Percentiles rank a stretch among this genome's conserved stretches.
phyloP scores from a whole-genome alignment of 2,113 vertebrate genomes.

The Gavia stellata region DNA sequence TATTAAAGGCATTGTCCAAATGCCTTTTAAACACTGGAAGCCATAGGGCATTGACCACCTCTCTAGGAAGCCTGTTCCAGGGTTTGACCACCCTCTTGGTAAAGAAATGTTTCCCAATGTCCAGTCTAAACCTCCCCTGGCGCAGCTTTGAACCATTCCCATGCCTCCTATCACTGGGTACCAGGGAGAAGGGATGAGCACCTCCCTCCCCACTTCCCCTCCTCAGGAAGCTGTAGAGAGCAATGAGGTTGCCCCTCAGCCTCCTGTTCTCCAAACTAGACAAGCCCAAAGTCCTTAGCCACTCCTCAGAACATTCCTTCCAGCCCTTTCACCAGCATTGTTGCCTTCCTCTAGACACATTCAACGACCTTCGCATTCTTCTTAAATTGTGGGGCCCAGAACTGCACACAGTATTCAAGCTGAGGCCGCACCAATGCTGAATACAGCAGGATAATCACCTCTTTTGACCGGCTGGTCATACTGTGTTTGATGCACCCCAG shows the following conservation, averaged over 20 bases:
- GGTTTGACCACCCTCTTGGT: not conserved
- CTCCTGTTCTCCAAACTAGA: not conserved
- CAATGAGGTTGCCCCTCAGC: not conserved
- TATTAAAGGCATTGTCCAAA: not conserved
- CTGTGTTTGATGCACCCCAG: not conserved
- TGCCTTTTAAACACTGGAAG: not conserved
- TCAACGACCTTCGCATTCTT: not conserved
- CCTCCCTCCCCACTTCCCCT: not conserved
- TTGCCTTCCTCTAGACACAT: not conserved
- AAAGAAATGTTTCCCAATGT: not conserved
- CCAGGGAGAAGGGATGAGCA: not conserved
- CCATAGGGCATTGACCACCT: fast-evolving
- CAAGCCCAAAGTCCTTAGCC: not conserved
- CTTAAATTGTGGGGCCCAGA: not conserved
- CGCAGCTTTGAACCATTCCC: not conserved
- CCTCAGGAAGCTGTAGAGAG: not conserved
- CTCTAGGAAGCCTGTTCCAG: not conserved
- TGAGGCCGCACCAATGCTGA: not conserved
- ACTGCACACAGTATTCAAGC: not conserved
- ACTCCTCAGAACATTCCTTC: not conserved
- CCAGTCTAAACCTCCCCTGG: not conserved
- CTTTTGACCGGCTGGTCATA: not conserved
- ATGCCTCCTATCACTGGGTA: fast-evolving
- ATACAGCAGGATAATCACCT: not conserved
- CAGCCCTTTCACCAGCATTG: not conserved